Conservation (phyloP, 2,888 invertebrate species). For the Cosmia trapezina region DNA sequence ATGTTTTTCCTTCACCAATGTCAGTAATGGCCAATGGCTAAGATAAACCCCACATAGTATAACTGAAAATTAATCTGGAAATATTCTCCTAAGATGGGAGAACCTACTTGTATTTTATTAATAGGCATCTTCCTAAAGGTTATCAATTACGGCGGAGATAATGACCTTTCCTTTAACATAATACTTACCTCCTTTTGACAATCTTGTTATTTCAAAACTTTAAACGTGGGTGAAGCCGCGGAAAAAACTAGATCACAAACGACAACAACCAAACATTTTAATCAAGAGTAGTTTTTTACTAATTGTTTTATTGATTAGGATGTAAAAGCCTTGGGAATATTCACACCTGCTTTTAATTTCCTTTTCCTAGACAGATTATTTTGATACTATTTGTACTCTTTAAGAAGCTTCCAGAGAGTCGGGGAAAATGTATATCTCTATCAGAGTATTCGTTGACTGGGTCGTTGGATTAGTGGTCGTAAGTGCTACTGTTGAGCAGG, state of each 20-base stretch:
- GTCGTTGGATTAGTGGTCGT: no score
- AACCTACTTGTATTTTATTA: no score
- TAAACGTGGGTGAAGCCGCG: neutral
- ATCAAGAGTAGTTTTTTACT: conserved; percentile 13
- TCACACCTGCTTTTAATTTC: conserved; percentile 22
- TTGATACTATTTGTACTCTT: neutral
- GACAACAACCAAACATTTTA: conserved; percentile 18
- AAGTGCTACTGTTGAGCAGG: no score
- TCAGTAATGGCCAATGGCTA: no score
- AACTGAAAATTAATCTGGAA: no score
- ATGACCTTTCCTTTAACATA: neutral
- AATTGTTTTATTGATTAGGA: conserved; percentile 23
- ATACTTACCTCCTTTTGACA: neutral
- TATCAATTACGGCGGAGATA: neutral
- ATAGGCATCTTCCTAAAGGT: no score
- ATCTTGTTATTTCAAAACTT: conserved; percentile 1
- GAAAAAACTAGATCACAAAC: neutral
- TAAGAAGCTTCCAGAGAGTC: neutral
- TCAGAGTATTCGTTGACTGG: neutral
- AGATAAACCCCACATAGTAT: no score
- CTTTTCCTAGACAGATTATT: neutral
- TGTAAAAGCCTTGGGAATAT: conserved; percentile 20
- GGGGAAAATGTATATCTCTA: neutral
- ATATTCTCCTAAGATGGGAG: neutral
- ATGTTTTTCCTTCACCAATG: neutral